Evolutionary conservation across 2,797 vertebrate genomes (phyloP), one percentile per base, ranked within the genome.

Genomic region (Caiman crocodilus): DNA sequence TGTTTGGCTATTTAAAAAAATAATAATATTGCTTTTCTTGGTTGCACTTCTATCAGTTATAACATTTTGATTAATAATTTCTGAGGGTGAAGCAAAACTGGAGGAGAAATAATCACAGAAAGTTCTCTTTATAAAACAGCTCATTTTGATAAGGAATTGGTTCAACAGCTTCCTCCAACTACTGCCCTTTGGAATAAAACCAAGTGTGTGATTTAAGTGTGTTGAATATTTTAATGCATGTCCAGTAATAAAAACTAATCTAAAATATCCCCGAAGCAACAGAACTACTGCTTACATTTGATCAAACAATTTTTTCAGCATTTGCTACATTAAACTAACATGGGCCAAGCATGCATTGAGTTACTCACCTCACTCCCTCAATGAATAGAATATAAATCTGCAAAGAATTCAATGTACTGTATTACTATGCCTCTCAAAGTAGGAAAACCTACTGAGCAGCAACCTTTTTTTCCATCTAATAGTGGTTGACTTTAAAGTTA

Each of bases 401-500:
- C 0, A 5, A 77, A 30, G 12, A 87, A 71, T 71, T 71, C 42
- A 50, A 50, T 50, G 42, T 50, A 50, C 42, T 50, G 42, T 50
- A 50, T 50, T 89, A 84, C 56, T 74, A 23, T 42, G 74, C 25
- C 7, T 75, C 55, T 30, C 56, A 89, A 86, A 92, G n/a, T 57
- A 93, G 80, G 4, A 17, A 71, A 80, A 88, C 14, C 75, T 77
- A 94, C 4, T 9, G 25, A 67, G 2, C 57, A 17, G 42, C 92
- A 87, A 8, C 55, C 9, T 84, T 81, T 82, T 25, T 63, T 1
- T 84, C 10, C 16, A 14, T 25, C 60, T 82, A 57, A 84, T 9
- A 69, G 55, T 57, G 89, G 28, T 15, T 87, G 83, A 2, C 30
- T 89, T 94, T 73, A 57, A 92, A 92, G 59, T 76, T 76, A 57